Percentiles rank a stretch among this genome's conserved stretches.
Conservation (phyloP, 2,113 vertebrate species). For the Rhagologus leucostigma region DNA sequence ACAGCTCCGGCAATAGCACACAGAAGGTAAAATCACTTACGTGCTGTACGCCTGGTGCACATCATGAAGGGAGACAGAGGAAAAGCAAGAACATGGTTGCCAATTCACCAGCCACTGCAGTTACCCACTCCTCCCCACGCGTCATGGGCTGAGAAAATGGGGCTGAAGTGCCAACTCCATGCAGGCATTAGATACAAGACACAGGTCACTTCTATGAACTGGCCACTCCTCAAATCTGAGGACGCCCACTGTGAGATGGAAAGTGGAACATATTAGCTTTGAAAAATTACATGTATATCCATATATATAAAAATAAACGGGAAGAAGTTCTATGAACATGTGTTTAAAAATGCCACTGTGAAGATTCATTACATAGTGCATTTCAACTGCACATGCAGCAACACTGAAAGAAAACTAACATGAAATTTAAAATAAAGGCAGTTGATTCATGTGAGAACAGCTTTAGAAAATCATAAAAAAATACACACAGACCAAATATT, state of each 20-base stretch:
- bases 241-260: neutral
- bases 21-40: neutral
- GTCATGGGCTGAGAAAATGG: neutral
- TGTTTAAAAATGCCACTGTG: neutral
- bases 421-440: neutral
- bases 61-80: neutral
- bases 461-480: neutral
- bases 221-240: neutral
- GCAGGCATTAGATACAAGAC: neutral
- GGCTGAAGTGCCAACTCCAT: neutral
- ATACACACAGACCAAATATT: neutral
- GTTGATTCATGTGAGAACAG: neutral
- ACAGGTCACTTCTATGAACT: neutral
- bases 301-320: too few species aligned
- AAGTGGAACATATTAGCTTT: neutral
- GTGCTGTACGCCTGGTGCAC: neutral
- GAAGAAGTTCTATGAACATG: neutral
- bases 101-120: neutral
- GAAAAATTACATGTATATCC: neutral
- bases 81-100: neutral
- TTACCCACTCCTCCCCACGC: neutral
- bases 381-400: neutral
- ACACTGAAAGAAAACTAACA: neutral
- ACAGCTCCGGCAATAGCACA: neutral
- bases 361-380: neutral